Conservation (phyloP, 1,140 invertebrate species). For the Drosophila orena region DNA sequence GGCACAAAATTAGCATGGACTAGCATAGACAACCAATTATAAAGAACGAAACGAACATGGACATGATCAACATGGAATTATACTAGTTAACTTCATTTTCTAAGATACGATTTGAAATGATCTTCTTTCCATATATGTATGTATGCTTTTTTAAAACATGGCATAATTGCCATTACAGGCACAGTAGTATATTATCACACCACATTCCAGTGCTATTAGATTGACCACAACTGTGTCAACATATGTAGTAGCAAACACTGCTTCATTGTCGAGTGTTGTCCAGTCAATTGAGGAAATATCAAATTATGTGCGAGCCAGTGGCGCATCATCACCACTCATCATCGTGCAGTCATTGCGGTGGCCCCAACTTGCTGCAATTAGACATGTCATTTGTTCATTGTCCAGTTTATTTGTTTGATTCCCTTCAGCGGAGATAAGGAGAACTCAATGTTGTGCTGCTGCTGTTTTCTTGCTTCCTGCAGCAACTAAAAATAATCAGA, state of each 20-base stretch:
- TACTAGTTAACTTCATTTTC: too few species aligned
- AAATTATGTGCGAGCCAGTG: constrained; percentile 60
- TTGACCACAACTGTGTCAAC: constrained; percentile 21
- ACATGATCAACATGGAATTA: not conserved
- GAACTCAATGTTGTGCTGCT: constrained; percentile 1
- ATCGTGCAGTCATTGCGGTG: constrained; percentile 46
- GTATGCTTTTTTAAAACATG: too few species aligned
- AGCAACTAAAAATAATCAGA: constrained; percentile 59
- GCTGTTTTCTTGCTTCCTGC: constrained; percentile 37
- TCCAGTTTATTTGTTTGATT: constrained; percentile 28
- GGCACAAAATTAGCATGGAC: not conserved
- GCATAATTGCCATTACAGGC: too few species aligned
- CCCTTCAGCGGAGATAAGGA: constrained; percentile 15
- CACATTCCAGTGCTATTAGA: constrained; percentile 1
- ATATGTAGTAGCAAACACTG: constrained; percentile 3
- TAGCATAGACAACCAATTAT: too few species aligned
- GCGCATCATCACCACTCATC: constrained; percentile 40
- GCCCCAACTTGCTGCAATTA: constrained; percentile 65
- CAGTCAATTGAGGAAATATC: constrained; percentile 79
- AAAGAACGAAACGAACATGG: not conserved
- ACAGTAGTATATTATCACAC: not conserved
- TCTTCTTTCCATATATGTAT: too few species aligned
- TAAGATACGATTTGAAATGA: too few species aligned
- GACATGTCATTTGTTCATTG: constrained; percentile 48
- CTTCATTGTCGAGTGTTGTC: constrained; percentile 14